phyloP scores from a whole-genome alignment of 1,140 invertebrate species.

The Cephus cinctus region DNA sequence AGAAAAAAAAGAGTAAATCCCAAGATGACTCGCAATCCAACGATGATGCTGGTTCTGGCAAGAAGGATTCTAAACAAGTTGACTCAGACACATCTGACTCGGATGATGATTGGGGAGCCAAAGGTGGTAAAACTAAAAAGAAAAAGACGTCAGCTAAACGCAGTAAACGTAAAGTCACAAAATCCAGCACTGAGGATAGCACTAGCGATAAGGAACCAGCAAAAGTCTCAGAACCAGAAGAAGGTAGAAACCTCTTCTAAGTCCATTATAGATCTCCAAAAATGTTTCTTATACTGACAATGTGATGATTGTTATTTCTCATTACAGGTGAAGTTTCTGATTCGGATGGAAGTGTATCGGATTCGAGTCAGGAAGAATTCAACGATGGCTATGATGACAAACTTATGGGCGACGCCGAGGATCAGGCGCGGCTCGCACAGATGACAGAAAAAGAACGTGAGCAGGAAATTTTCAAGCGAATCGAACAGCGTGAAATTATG shows the following conservation, averaged over 20 bases:
- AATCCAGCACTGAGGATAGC: slow-evolving; percentile 61
- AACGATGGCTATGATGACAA: slow-evolving; percentile 93
- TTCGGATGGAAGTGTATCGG: slow-evolving; percentile 56
- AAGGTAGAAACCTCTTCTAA: slow-evolving; percentile 57
- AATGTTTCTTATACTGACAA: background rate
- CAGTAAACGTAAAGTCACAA: slow-evolving; percentile 49
- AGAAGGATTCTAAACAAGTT: slow-evolving; percentile 46
- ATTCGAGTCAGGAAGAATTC: slow-evolving; percentile 67
- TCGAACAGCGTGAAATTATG: slow-evolving; percentile 90
- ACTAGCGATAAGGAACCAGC: slow-evolving; percentile 58
- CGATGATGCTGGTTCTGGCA: slow-evolving; percentile 54
- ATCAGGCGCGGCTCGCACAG: slow-evolving; percentile 81
- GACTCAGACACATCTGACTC: slow-evolving; percentile 72
- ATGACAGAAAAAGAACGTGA: slow-evolving; percentile 97
- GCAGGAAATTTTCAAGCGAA: slow-evolving; percentile 94
- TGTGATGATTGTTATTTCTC: too few relatives aligned
- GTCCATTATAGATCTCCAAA: background rate
- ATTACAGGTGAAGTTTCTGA: slow-evolving; percentile 68
- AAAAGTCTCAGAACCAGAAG: slow-evolving; percentile 69
- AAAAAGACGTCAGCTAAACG: slow-evolving; percentile 58
- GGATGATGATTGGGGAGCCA: slow-evolving; percentile 70
- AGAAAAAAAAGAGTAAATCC: slow-evolving; percentile 75
- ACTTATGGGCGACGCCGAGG: slow-evolving; percentile 95
- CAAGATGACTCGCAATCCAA: slow-evolving; percentile 59
- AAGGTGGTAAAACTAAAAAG: slow-evolving; percentile 60